Percentiles rank a stretch among this genome's conserved stretches.
phyloP scores from a whole-genome alignment of 1,140 invertebrate genomes.

The Rhizoglyphus robini region DNA sequence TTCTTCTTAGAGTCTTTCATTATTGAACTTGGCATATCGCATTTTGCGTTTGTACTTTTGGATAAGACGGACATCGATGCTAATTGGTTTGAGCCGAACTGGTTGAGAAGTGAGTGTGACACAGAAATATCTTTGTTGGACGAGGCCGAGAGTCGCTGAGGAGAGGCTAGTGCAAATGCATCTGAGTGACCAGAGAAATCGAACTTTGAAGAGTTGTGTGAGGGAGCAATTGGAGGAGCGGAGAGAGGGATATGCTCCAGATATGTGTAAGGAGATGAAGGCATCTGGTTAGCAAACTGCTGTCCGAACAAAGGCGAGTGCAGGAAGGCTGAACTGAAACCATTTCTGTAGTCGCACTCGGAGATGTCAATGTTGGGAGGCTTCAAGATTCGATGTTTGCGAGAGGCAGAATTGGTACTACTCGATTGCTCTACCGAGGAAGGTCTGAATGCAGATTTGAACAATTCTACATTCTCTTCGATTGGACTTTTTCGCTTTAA shows the following conservation, averaged over 20 bases:
- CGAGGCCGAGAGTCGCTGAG: neutral
- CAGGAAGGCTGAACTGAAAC: neutral
- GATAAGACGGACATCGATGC: too few species aligned
- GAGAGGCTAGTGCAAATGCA: neutral
- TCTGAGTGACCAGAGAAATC: neutral
- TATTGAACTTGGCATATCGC: neutral
- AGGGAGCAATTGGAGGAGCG: neutral
- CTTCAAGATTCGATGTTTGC: slow-evolving; percentile 35
- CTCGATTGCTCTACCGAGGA: too few species aligned
- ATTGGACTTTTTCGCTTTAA: neutral
- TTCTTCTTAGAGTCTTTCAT: neutral
- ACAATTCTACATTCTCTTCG: too few species aligned
- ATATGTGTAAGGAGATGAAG: neutral
- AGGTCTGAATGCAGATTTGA: too few species aligned
- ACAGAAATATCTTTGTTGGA: neutral
- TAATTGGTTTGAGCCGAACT: neutral
- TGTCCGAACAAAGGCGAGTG: neutral
- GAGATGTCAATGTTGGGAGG: slow-evolving; percentile 32
- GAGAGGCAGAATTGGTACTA: slow-evolving; percentile 27
- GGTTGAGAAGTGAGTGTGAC: neutral
- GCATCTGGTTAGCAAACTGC: neutral
- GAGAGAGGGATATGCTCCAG: slow-evolving; percentile 8
- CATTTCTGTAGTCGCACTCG: slow-evolving; percentile 20
- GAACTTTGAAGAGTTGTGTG: too few species aligned
- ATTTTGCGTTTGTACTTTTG: too few species aligned